Base-by-base conservation (phyloP, 2,113 vertebrate species). In the Zosterops borbonicus region DNA sequence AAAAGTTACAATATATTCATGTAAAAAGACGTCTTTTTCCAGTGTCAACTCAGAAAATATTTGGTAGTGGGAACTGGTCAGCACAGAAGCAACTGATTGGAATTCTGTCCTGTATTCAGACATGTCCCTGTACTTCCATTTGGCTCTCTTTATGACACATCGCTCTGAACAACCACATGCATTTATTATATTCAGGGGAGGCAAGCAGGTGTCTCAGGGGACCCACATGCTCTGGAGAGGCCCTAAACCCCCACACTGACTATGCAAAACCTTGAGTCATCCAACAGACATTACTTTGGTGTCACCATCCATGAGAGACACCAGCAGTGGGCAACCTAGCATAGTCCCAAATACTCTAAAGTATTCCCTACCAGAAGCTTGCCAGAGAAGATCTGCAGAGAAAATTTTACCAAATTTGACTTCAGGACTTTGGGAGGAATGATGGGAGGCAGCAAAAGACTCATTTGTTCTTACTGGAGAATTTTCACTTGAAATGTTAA, bases 201-300 rank as follows among this genome's bases (percentile, higher is more conserved):
- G 12, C 42, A 22, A 31, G 44, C 18, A 60, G 44, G 11, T 27
- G 6, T n/a, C 27, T 60, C 29, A 20, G 23, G 21, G 37, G 42
- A 10, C 33, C 23, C 16, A 5, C 2, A 2, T 41, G 19, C 14
- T 52, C 46, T 60, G 19, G 2, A 3, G 35, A 55, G 29, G 9
- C 7, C 31, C 20, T n/a, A 46, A 41, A 7, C 3, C 7, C 15
- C 5, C 3, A 22, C 11, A 3, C 0, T 27, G 16, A 28, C 17
- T 25, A 2, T 41, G 35, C 9, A 50, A 82, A 39, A 29, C 14
- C 29, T 19, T 49, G 42, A 49, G 47, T 46, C 67, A 44, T 15
- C 7, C 28, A 27, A 2, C 4, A 28, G 46, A 15, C 5, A 9
- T 37, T 46, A 46, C 14, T 58, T 53, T 31, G 24, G 9, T 81